Evolutionary conservation across 2,113 vertebrate species (phyloP), one percentile per base, ranked within the genome.

Genomic region (Phyllostomus hastatus): DNA sequence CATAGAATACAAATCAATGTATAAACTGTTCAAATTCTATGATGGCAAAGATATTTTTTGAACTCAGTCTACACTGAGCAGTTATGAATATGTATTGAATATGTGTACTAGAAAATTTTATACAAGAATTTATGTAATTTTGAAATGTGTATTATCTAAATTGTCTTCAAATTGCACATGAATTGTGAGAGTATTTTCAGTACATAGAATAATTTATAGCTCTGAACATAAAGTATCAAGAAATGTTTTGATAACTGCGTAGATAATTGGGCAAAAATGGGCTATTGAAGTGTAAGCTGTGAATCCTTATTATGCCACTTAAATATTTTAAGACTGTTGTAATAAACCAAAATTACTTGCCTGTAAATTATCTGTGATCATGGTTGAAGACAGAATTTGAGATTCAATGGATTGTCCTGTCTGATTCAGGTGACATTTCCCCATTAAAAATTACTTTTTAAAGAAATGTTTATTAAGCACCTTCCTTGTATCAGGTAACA

Each of bases 361-460:
- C 52, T 64, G 4, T 52, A 43, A 57, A 59, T 95, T 81, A 38
- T 75, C 22, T 52, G 7, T 64, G 50, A 57, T 85, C 41, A 61
- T 0, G 31, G 16, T 15, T 66, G 14, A 88, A 69, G 48, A 76
- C 5, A 85, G 28, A 95, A 24, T 59, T 10, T n/a, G 16, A 31
- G 19, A 61, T 90, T 80, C 16, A 61, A 19, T 46, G 6, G 24
- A 78, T n/a, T 38, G 17, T 33, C 35, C 10, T 81, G 6, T 54
- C 16, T 93, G 43, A 97, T 52, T 91, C 20, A 67, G n/a, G 54
- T 7, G 69, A 17, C 7, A 66, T 59, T 84, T 93, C 17, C 72
- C 52, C 19, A 61, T 73, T 92, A 87, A 90, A 94, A 84, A 80
- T 19, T 67, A 59, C 35, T 76, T 93, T 95, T 90, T 48, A 52